Base-by-base conservation (phyloP, 2,888 invertebrate species). In the Drosophila affinis region DNA sequence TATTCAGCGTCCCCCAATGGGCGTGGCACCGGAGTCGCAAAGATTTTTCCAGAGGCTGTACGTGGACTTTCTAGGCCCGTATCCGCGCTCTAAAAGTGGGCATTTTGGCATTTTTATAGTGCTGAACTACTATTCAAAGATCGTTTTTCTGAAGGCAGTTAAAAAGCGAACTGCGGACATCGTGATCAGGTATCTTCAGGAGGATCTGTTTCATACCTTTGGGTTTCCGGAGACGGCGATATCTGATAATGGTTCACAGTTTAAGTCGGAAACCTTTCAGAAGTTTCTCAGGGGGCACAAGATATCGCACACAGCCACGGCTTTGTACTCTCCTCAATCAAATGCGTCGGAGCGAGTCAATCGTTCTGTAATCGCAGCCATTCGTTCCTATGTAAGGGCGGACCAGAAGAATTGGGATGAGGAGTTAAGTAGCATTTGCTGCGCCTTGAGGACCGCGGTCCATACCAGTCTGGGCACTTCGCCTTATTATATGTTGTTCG, bases 331-430 rank as follows among this genome's bases (percentile, higher is more conserved):
- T 27, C 27, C 27, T 46, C 58, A 51, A 18, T 34, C 27, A 7
- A 60, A 60, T 34, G 46, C 60, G 1, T 53, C 46, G 3, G 46
- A 60, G 34, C 60, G 53, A n/a, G 32, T 60, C 6, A 60, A 60
- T 12, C 24, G 44, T 0, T 45, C 60, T 0, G 21, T 60, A 3
- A 34, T 53, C 10, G 10, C 46, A 4, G 52, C 32, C 1, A 46
- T 60, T 12, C 18, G 60, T 0, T 45, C 52, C 5, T 60, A 53
- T 10, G 29, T 53, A 12, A 27, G 18, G 14, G 3, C 14, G 2
- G 12, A 44, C 3, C 59, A 59, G 9, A 51, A 51, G 12, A 51
- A 59, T 17, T 44, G 59, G 59, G 27, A 51, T 9, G 51, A 39
- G 14, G 7, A 14, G 10, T 29, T 59, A 3, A 29, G 44, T 4